phyloP scores from a whole-genome alignment of 2,113 vertebrate species.

The Ranitomeya imitator region DNA sequence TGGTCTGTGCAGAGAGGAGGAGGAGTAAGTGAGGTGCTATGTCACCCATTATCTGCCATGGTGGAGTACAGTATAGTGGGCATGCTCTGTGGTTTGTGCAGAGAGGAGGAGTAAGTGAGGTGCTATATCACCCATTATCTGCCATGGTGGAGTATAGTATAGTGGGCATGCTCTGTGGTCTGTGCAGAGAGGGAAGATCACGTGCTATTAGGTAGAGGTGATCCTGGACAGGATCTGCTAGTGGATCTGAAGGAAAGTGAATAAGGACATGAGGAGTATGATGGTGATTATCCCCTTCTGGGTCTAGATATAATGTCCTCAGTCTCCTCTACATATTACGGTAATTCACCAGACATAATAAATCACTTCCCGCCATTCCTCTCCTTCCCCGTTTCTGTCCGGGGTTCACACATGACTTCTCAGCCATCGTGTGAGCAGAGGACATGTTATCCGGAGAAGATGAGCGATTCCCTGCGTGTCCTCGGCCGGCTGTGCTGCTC shows the following conservation, averaged over 20 bases:
- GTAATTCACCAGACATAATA: slow-evolving; percentile 43
- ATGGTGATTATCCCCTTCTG: slow-evolving; percentile 61
- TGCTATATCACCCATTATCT: no score
- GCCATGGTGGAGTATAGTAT: no score
- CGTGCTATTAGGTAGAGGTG: no score
- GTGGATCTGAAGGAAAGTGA: slow-evolving; percentile 50
- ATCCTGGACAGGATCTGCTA: no score
- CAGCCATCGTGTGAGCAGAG: not conserved
- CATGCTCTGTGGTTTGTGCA: no score
- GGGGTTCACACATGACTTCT: slow-evolving; percentile 37
- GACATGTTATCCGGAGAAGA: not conserved
- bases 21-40: no score
- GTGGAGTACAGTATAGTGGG: no score
- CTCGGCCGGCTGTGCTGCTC: not conserved
- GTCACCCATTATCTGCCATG: no score
- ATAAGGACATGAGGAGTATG: slow-evolving; percentile 61
- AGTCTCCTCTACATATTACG: slow-evolving; percentile 60
- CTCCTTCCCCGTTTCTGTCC: not conserved
- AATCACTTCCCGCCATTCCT: slow-evolving; percentile 56
- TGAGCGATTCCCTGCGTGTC: not conserved
- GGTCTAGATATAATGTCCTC: slow-evolving; percentile 60
- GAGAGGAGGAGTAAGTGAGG: no score
- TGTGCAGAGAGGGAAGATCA: no score
- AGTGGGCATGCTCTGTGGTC: no score
- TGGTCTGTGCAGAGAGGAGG: no score